A percentile compares a stretch with the other conserved stretches of the same genome.
Evolutionary conservation across 2,797 vertebrate species (phyloP).

Genomic region (Centroberyx gerrardi): DNA sequence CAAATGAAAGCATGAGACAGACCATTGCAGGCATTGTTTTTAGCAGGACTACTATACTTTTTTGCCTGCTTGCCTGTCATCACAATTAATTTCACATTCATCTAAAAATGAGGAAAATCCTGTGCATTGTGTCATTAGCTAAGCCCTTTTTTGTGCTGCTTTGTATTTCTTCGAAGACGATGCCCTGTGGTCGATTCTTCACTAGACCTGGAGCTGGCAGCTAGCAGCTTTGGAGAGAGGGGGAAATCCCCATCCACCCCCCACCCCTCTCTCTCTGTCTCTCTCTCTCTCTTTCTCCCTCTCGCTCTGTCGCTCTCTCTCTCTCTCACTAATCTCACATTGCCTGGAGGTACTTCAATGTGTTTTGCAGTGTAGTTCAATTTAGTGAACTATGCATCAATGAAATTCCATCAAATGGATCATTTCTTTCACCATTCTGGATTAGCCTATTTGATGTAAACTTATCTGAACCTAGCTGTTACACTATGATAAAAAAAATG

Average conservation of each 20-base stretch:
- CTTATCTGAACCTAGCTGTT: slow-evolving; percentile 18
- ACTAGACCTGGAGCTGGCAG: slow-evolving; percentile 20
- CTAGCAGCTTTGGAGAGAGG: slow-evolving; percentile 1
- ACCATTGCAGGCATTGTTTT: background rate
- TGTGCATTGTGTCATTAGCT: background rate
- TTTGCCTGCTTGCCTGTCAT: background rate
- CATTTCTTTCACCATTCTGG: slow-evolving; percentile 44
- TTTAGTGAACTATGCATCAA: slow-evolving; percentile 37
- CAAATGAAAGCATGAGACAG: slow-evolving; percentile 30
- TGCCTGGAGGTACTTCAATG: slow-evolving; percentile 50
- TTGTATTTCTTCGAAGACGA: slow-evolving; percentile 11
- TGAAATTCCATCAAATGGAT: slow-evolving; percentile 47
- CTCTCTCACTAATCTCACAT: slow-evolving; percentile 41
- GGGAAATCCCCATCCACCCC: background rate
- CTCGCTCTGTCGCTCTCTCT: background rate
- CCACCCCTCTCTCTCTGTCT: background rate
- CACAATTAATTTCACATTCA: background rate
- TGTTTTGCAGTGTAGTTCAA: slow-evolving; percentile 39
- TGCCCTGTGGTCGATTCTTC: slow-evolving; percentile 38
- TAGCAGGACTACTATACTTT: background rate
- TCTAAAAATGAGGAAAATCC: background rate
- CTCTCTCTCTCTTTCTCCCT: background rate
- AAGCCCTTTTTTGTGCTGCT: background rate
- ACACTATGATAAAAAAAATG: background rate
- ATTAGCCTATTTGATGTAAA: slow-evolving; percentile 46